These are phyloP conservation scores for Scaptomyza cyrtandrae DNA, from an alignment of 2,888 invertebrate genomes.

Conservation along the genomic window DNA sequence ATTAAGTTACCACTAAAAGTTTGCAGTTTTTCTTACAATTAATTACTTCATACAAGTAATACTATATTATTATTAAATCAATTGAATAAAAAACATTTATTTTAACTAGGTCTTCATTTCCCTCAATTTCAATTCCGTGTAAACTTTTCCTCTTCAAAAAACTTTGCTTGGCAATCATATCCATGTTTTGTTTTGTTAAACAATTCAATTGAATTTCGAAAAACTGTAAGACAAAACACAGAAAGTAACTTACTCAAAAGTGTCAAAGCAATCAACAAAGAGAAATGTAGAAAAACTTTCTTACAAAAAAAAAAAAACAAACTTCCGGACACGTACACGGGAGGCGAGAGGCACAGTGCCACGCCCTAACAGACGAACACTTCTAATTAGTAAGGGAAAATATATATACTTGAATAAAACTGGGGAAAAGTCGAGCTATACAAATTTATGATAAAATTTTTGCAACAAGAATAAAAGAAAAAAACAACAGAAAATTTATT, in stretches of 20 bases:
- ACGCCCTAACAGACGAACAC: conserved; percentile 54
- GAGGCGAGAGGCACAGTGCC: conserved; percentile 8
- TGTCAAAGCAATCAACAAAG: conserved; percentile 75
- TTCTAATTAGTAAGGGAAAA: conserved; percentile 68
- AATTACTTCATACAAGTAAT: background rate
- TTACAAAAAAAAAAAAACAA: conserved; percentile 45
- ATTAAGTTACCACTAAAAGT: background rate
- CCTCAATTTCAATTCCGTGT: background rate
- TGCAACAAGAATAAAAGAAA: conserved; percentile 37
- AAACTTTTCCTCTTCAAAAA: background rate
- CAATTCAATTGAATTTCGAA: conserved; percentile 68
- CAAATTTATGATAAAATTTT: conserved; percentile 80
- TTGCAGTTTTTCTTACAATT: too few relatives aligned
- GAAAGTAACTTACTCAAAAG: conserved; percentile 59
- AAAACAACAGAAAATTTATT: conserved; percentile 63
- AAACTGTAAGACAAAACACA: conserved; percentile 26
- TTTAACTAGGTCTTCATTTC: background rate
- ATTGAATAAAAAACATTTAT: background rate
- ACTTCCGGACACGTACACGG: conserved; percentile 67
- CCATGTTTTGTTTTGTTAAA: conserved; percentile 60
- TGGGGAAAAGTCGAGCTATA: conserved; percentile 26
- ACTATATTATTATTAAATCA: background rate
- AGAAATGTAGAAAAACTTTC: conserved; percentile 61
- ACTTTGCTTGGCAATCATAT: conserved; percentile 65
- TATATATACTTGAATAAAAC: conserved; percentile 26